Percentiles rank a stretch among this genome's conserved stretches.
Conservation (phyloP, 2,797 vertebrate genomes). For the Martes flavigula region DNA sequence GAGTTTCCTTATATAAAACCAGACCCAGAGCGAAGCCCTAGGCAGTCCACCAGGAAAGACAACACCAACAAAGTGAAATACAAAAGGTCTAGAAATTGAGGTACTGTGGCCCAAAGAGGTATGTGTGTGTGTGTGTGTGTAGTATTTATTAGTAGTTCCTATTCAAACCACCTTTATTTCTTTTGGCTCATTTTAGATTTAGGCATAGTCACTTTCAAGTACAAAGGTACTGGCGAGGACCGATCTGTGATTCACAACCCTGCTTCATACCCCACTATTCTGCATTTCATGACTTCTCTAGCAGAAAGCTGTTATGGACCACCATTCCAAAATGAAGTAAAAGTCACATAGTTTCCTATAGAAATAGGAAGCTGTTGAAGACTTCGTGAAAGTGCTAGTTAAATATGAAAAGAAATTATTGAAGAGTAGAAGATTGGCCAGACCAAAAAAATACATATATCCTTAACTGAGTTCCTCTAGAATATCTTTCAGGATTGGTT, state of each 20-base stretch:
- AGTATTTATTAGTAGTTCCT: neutral
- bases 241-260: neutral
- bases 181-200: neutral
- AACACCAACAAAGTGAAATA: neutral
- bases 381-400: neutral
- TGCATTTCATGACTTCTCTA: neutral
- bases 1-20: neutral
- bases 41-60: neutral
- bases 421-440: neutral
- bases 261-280: neutral
- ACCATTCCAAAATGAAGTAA: neutral
- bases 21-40: neutral
- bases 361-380: neutral
- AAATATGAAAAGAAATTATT: neutral
- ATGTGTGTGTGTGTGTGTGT: neutral
- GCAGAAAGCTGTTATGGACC: neutral
- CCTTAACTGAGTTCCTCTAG: neutral
- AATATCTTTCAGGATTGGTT: neutral
- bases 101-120: neutral
- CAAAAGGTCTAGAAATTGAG: neutral
- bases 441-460: neutral
- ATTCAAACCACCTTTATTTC: neutral
- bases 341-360: neutral
- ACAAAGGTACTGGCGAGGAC: neutral
- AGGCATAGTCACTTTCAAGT: neutral